phyloP scores from a whole-genome alignment of 1,140 invertebrate species.

The Drosophila repletoides region DNA sequence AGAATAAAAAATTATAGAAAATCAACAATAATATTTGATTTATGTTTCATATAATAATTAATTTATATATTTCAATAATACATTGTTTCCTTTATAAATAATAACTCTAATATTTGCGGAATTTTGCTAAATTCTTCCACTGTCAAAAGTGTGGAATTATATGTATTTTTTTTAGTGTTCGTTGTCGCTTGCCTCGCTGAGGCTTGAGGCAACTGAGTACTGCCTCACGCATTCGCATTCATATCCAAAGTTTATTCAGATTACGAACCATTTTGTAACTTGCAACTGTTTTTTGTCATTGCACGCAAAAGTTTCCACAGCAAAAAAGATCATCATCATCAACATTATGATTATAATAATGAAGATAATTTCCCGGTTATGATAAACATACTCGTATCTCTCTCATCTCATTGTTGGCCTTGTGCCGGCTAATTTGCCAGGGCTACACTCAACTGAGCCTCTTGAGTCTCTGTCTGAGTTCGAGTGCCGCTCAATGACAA shows the following conservation, averaged over 20 bases:
- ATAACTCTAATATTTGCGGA: too few species aligned
- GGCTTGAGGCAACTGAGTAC: too few species aligned
- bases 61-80: too few species aligned
- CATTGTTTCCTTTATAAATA: too few species aligned
- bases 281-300: slow-evolving; percentile 36
- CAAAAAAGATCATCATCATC: slow-evolving; percentile 1
- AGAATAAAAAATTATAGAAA: too few species aligned
- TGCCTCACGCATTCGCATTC: slow-evolving; percentile 5
- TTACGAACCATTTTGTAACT: slow-evolving; percentile 22
- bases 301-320: slow-evolving; percentile 23
- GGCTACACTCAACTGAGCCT: slow-evolving; percentile 7
- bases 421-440: slow-evolving; percentile 62
- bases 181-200: slow-evolving; percentile 30
- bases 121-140: too few species aligned
- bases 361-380: slow-evolving; percentile 63
- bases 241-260: slow-evolving; percentile 31
- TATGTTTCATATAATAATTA: too few species aligned
- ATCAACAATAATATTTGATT: too few species aligned
- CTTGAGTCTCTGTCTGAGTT: neutral
- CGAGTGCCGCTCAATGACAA: slow-evolving; percentile 50
- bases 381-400: slow-evolving; percentile 26
- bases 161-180: slow-evolving; percentile 17
- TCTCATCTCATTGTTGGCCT: slow-evolving; percentile 39
- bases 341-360: slow-evolving; percentile 2
- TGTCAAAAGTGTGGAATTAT: too few species aligned